These are phyloP conservation scores for Psittacula derbiana DNA, from an alignment of 2,797 vertebrate genomes.

Conservation along the genomic window DNA sequence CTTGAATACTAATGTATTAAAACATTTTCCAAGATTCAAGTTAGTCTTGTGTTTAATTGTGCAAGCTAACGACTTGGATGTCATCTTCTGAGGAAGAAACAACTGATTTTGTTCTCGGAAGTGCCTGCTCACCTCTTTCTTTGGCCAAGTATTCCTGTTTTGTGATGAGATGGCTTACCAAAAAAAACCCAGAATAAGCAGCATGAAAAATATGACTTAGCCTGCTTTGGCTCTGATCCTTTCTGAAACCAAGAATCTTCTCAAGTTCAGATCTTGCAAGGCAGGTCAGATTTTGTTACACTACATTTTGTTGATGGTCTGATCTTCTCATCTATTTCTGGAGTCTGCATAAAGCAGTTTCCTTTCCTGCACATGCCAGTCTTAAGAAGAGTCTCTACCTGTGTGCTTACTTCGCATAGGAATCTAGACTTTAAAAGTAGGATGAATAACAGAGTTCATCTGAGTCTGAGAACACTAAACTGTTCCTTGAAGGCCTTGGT, in stretches of 20 bases:
- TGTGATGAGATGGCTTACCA: neutral
- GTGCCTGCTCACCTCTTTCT: neutral
- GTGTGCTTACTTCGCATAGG: neutral
- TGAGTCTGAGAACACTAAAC: neutral
- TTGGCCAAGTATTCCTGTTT: neutral
- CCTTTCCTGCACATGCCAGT: neutral
- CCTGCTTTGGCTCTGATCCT: neutral
- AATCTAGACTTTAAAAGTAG: neutral
- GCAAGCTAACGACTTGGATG: conserved; percentile 3
- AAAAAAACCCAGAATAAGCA: neutral
- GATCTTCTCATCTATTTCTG: neutral
- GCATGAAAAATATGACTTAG: neutral
- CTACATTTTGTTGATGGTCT: neutral
- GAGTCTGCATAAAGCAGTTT: neutral
- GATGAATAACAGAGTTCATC: neutral
- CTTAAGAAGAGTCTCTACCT: conserved; percentile 18
- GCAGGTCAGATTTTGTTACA: neutral
- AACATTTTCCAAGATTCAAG: neutral
- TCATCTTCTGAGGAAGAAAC: conserved; percentile 7
- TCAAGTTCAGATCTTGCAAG: neutral
- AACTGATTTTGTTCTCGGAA: neutral
- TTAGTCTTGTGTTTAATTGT: neutral
- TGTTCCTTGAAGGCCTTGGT: neutral
- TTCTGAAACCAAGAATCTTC: neutral
- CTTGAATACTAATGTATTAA: neutral